These are phyloP conservation scores for Pyralis farinalis DNA, from an alignment of 2,888 invertebrate genomes.

Conservation along the genomic window DNA sequence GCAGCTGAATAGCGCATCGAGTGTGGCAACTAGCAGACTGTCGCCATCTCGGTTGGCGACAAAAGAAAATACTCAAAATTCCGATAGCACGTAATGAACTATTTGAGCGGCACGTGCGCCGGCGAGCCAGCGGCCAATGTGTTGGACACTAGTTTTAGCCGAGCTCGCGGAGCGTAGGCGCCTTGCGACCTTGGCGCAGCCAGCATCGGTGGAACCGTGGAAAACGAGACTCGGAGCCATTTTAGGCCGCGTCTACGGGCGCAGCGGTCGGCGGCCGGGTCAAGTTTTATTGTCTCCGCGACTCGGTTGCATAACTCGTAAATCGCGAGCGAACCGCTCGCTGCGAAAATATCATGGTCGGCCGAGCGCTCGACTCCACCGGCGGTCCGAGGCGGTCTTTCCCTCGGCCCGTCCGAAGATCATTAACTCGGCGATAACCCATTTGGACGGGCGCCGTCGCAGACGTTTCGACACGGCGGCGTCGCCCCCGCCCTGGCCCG, in stretches of 20 bases:
- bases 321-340: conserved; percentile 45
- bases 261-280: conserved; percentile 59
- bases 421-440: conserved; percentile 70
- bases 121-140: too few species aligned
- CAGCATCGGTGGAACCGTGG: conserved; percentile 63
- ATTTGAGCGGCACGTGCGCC: conserved; percentile 62
- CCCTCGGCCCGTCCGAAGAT: conserved; percentile 57
- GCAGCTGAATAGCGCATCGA: conserved; percentile 33
- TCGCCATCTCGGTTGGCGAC: conserved; percentile 53
- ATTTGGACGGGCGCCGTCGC: conserved; percentile 64
- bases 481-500: conserved; percentile 49
- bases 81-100: conserved; percentile 66
- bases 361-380: conserved; percentile 24
- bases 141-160: conserved; percentile 60
- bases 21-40: conserved; percentile 42
- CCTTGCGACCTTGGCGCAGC: conserved; percentile 65
- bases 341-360: conserved; percentile 60
- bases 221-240: conserved; percentile 74
- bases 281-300: conserved; percentile 76
- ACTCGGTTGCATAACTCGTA: conserved; percentile 67
- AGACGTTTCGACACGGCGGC: conserved; percentile 57
- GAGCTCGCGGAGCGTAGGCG: conserved; percentile 70
- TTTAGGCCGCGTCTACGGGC: conserved; percentile 70
- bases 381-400: conserved; percentile 37
- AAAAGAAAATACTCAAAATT: conserved; percentile 68